phyloP scores from a whole-genome alignment of 2,113 vertebrate genomes.

The Oreochromis niloticus region DNA sequence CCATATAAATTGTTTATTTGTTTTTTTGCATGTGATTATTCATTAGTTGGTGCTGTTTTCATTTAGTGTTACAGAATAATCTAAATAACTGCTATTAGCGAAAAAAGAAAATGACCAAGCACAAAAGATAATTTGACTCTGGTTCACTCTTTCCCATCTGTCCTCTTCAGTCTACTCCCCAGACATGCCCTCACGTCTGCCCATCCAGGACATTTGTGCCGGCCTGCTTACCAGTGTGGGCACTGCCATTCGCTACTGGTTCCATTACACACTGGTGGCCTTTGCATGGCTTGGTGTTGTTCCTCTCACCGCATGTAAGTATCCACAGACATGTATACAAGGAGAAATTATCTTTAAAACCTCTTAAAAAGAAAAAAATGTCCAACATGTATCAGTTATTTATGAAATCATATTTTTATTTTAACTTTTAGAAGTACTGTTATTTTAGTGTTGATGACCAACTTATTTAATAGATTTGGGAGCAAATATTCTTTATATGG shows the following conservation, averaged over 20 bases:
- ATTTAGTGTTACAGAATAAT: not conserved
- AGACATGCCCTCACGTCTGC: constrained; percentile 98
- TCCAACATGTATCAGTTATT: not conserved
- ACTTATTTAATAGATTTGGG: not conserved
- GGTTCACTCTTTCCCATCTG: not conserved
- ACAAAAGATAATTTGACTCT: not conserved
- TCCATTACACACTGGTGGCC: constrained; percentile 99
- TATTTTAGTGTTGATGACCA: not conserved
- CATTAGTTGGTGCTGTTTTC: not conserved
- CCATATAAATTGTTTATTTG: not conserved
- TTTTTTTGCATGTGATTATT: not conserved
- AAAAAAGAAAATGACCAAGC: not conserved
- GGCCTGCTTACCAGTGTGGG: constrained; percentile 98
- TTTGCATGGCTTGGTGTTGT: constrained; percentile 99
- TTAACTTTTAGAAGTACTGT: not conserved
- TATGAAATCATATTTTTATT: not conserved
- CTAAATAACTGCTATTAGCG: not conserved
- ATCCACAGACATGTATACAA: not conserved
- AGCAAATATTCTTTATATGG: not conserved
- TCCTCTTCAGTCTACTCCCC: constrained; percentile 88
- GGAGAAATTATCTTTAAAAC: not conserved
- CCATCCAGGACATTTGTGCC: constrained; percentile 98
- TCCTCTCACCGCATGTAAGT: constrained; percentile 98
- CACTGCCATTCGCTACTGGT: constrained; percentile 99
- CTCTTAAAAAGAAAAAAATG: not conserved